Base-by-base conservation (phyloP, 2,888 invertebrate genomes). In the Epirrhoe tristata region DNA sequence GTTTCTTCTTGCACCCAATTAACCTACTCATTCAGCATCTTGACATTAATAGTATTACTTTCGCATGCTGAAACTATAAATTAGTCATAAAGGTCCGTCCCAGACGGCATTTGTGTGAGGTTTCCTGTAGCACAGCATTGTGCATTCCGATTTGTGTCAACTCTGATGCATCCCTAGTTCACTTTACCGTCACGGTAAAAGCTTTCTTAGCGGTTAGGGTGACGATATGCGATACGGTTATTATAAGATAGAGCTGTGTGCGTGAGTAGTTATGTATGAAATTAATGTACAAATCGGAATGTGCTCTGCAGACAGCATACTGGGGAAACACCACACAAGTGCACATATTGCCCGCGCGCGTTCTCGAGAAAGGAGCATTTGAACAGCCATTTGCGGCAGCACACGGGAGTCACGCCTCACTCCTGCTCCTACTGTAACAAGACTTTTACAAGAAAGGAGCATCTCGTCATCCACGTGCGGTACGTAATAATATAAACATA, bases 331-430 rank as follows among this genome's bases (percentile, higher is more conserved):
- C 96, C 96, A 80, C 96, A 96, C 91, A 95, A 96, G 88, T 96
- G 96, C 87, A 95, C 96, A 93, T 89, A 72, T 84, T 93, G 93
- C 79, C 84, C 91, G 81, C 91, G 93, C 77, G 88, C 90, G 77
- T 94, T 93, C 92, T 96, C 97, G 77, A 94, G 97, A 82, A 97
- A 97, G 94, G 97, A 97, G 90, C 97, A 97, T 85, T 97, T 97
- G 88, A 97, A 96, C 94, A 97, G 97, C 93, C 97, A 97, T 94
- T 95, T 97, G 83, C 95, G 97, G 90, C 96, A 96, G 75, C 95
- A 95, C 85, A 95, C 95, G 54, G 95, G 96, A 63, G 95, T 95
- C 89, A 95, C 95, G 74, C 96, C 96, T 63, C 96, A 96, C 85
- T 90, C 95, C 75, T 96, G 96, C 88, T 94, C 96, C 78, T 96